phyloP scores from a whole-genome alignment of 2,888 invertebrate genomes.

The Didymodactylos carnosus region DNA sequence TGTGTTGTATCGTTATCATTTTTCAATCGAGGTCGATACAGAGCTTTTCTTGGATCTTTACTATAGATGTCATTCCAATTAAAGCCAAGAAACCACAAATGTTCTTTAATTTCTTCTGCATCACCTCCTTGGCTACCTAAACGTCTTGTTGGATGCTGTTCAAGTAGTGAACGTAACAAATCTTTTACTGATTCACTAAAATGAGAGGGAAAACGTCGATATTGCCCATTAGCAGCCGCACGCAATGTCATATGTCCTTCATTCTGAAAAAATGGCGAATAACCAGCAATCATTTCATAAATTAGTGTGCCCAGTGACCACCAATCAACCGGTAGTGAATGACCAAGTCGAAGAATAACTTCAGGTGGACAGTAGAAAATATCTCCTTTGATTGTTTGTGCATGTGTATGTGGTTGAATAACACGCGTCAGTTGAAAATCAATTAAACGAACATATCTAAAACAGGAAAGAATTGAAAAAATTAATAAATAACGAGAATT shows the following conservation, averaged over 20 bases:
- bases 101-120: background rate
- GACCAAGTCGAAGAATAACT: slow-evolving; percentile 89
- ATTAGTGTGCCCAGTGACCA: slow-evolving; percentile 62
- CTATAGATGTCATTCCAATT: too few relatives aligned
- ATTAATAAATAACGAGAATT: too few relatives aligned
- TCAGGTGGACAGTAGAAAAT: too few relatives aligned
- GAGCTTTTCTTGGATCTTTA: too few relatives aligned
- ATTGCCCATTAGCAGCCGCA: background rate
- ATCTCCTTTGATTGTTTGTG: too few relatives aligned
- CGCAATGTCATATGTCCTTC: too few relatives aligned
- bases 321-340: slow-evolving; percentile 95
- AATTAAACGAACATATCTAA: too few relatives aligned
- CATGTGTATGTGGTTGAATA: too few relatives aligned
- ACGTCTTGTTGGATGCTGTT: background rate
- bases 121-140: background rate
- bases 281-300: slow-evolving; percentile 36
- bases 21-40: too few relatives aligned
- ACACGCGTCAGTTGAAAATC: too few relatives aligned
- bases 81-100: background rate
- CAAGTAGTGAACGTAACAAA: background rate
- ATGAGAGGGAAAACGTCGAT: background rate
- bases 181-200: background rate
- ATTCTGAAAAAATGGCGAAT: background rate
- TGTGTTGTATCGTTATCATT: too few relatives aligned
- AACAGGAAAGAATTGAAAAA: too few relatives aligned